Evolutionary conservation across 2,797 vertebrate species (phyloP), one percentile per base, ranked within the genome.

Genomic region (Acanthis flammea): DNA sequence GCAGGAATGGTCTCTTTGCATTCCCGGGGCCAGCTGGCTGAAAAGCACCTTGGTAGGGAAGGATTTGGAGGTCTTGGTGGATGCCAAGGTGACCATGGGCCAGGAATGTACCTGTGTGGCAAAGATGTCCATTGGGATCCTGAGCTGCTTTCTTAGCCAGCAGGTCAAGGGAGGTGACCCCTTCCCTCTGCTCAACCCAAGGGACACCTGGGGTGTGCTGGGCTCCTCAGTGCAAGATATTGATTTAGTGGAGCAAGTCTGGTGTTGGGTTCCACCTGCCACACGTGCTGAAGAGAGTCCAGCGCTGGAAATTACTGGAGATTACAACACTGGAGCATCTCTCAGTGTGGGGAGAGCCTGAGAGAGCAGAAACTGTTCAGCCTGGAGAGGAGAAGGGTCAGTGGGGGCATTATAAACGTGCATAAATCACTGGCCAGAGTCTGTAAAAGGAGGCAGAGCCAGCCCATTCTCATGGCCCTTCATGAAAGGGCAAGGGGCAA

Each of bases 131-230:
- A 39, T 10, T 54, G 51, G 25, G 18, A 76, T 39, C 37, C 24
- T 25, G 39, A 67, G 42, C 9, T 68, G 35, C 39, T 35, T 35
- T 35, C 76, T 58, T 58, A 81, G 51, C 19, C 23, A 93, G 27
- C 30, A 68, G 9, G 4, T 57, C 0, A 0, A 86, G 12, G 24
- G 22, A 79, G 1, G 12, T 66, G 41, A 31, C 50, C 8, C 24
- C 67, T 86, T 19, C 11, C 3, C 31, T 71, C 31, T 63, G 4
- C 31, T 90, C 48, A 78, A 3, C 27, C 7, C n/a, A 53, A 8
- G 8, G 9, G 30, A 42, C 6, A 41, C 28, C n/a, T 70, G 61
- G 31, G 50, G 5, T 21, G 6, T 28, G 9, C 24, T 72, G 55
- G 7, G 27, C 24, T 81, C 8, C 39, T 79, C 31, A 24, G 14